A percentile compares a stretch with the other conserved stretches of the same genome.
phyloP scores from a whole-genome alignment of 2,113 vertebrate species.

The Gasterosteus nipponicus region DNA sequence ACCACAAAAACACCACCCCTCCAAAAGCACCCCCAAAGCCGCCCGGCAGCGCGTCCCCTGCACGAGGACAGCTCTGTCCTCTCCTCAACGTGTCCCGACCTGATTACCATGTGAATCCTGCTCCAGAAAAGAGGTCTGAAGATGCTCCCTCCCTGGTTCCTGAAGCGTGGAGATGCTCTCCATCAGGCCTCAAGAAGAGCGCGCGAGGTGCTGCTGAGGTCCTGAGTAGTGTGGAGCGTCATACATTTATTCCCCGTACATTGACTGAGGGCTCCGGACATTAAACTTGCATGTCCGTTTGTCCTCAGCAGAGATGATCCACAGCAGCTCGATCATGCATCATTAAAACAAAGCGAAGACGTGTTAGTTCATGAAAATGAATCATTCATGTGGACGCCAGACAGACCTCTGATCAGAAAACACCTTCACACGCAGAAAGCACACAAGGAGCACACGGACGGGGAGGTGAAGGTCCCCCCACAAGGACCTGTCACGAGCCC shows the following conservation, averaged over 20 bases:
- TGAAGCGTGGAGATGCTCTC: slow-evolving; percentile 24
- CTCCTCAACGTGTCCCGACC: slow-evolving; percentile 54
- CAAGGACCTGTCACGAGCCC: slow-evolving; percentile 74
- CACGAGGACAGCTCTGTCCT: slow-evolving; percentile 55
- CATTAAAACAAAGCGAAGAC: slow-evolving; percentile 72
- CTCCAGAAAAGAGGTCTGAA: slow-evolving; percentile 49
- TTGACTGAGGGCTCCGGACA: slow-evolving; percentile 45
- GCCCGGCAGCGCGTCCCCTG: slow-evolving; percentile 7
- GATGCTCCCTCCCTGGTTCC: neutral
- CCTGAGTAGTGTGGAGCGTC: neutral
- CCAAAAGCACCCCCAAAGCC: too few relatives aligned
- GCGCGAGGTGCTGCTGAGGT: neutral
- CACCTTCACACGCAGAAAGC: slow-evolving; percentile 17
- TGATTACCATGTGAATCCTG: slow-evolving; percentile 73
- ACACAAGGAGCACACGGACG: slow-evolving; percentile 11
- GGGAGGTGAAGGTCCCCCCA: slow-evolving; percentile 28
- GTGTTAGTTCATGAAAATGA: slow-evolving; percentile 69
- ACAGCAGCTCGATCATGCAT: slow-evolving; percentile 57
- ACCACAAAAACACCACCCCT: neutral
- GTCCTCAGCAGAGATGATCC: slow-evolving; percentile 63
- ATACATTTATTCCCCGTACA: slow-evolving; percentile 4
- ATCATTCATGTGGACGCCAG: slow-evolving; percentile 74
- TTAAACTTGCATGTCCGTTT: slow-evolving; percentile 77
- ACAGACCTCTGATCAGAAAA: slow-evolving; percentile 38
- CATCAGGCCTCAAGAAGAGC: neutral